Evolutionary conservation across 37 sponge, comb jelly and placozoan genomes (phyloP), one percentile per base, ranked within the genome.

Genomic region (Mnemiopsis leidyi): DNA sequence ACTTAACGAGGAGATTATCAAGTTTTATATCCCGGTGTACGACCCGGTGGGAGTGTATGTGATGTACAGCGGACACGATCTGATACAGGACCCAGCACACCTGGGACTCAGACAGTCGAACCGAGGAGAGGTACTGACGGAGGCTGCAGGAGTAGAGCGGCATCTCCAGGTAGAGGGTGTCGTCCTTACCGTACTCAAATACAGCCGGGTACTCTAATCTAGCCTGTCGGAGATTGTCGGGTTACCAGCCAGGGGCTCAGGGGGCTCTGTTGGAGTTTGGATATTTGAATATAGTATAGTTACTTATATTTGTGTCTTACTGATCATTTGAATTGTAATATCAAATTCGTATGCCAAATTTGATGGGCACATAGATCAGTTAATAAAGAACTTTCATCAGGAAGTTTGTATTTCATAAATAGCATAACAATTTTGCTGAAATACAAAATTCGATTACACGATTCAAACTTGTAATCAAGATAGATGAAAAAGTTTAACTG

Each of bases 1-100:
- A 9, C 61, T 26, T 85, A 26, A 85, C 29, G 29, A 85, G 48
- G 61, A 85, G 38, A 26, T 85, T 85, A n/a, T 85, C 90, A 16
- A 40, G 40, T 39, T 85, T 85, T 0, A 85, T 85, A 40, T 85
- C 90, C 90, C 90, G 32, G 90, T 85, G 90, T 38, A 85, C 90
- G 24, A 85, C 21, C 13, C 90, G 48, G 26, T 85, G 40, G 1
- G 26, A 29, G 61, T 85, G 40, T 35, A 85, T 85, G 26, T 85
- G 90, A 26, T 39, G 90, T 0, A 85, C 90, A 23, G 61, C 90
- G 23, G 90, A 85, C 3, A 85, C 61, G 9, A 39, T 40, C 61
- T 85, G 90, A 40, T 40, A 85, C 61, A 85, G 90, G 25, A 85
- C 61, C 61, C 40, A 40, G 1, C 3, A 39, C 1, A 39, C 29